These are phyloP conservation scores for Cheiracanthium punctorium DNA, from an alignment of 2,888 invertebrate genomes.

Conservation along the genomic window DNA sequence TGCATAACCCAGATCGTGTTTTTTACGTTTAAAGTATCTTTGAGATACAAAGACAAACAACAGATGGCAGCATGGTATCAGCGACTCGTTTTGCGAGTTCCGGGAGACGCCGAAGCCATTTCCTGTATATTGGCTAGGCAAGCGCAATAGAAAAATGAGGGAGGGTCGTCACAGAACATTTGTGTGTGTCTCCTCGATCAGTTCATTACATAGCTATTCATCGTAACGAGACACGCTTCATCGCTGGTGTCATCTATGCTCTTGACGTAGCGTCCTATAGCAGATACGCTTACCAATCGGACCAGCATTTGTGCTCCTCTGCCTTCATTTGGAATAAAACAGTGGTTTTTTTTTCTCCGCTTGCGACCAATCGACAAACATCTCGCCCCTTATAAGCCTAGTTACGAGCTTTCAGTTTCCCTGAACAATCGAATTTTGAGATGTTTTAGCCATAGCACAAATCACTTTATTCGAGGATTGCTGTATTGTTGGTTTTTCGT, in stretches of 20 bases:
- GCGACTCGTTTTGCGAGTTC: constrained; percentile 27
- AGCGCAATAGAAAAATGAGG: constrained; percentile 65
- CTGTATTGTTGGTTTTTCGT: not conserved
- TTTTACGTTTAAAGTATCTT: no score
- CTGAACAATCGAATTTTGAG: constrained; percentile 6
- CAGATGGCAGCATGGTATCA: constrained; percentile 56
- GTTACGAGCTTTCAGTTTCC: not conserved
- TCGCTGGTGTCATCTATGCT: not conserved
- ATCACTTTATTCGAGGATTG: not conserved
- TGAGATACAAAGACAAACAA: no score
- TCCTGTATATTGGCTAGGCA: constrained; percentile 61
- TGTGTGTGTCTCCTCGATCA: constrained; percentile 63
- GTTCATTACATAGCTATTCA: constrained; percentile 68
- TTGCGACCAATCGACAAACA: not conserved
- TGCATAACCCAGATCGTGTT: no score
- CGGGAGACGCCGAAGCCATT: constrained; percentile 68
- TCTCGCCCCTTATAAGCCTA: not conserved
- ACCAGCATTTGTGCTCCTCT: not conserved
- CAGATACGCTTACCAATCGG: not conserved
- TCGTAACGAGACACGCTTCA: constrained; percentile 54
- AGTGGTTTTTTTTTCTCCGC: not conserved
- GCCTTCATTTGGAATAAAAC: not conserved
- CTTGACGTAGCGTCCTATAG: constrained; percentile 44
- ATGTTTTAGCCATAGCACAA: not conserved
- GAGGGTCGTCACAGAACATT: constrained; percentile 61